These are phyloP conservation scores for Camelus bactrianus DNA, from an alignment of 2,113 vertebrate genomes.

Conservation along the genomic window DNA sequence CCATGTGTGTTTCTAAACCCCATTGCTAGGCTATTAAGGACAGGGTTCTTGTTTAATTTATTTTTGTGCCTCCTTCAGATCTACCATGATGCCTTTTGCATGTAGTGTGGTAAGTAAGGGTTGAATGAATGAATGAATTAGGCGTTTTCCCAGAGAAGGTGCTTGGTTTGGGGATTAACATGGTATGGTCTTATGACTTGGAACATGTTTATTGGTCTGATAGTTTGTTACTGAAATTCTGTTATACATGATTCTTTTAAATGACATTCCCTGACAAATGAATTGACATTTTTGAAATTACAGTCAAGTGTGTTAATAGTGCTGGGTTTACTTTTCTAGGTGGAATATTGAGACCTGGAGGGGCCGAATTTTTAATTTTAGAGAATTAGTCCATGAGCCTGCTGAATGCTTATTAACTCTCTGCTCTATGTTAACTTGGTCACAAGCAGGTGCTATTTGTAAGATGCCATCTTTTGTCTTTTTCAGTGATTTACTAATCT, in stretches of 20 bases:
- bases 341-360: constrained; percentile 31
- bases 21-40: constrained; percentile 11
- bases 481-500: constrained; percentile 69
- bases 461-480: constrained; percentile 67
- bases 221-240: constrained; percentile 33
- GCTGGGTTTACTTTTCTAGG: constrained; percentile 29
- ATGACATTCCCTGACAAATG: constrained; percentile 34
- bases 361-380: constrained; percentile 14
- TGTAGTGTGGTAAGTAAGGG: background rate
- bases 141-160: constrained; percentile 41
- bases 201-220: background rate
- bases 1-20: background rate
- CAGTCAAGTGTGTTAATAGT: background rate
- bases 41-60: background rate
- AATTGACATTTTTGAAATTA: constrained; percentile 45
- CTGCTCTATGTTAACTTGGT: constrained; percentile 63
- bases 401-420: constrained; percentile 62
- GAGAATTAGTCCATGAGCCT: constrained; percentile 11
- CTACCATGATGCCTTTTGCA: background rate
- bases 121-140: background rate
- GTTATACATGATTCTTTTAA: background rate
- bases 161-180: constrained; percentile 21
- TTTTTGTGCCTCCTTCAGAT: constrained; percentile 14
- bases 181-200: constrained; percentile 3
- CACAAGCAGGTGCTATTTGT: constrained; percentile 59